Percentiles rank a stretch among this genome's conserved stretches.
These are phyloP conservation scores for Tamandua tetradactyla DNA, from an alignment of 2,797 vertebrate species.

Conservation along the genomic window DNA sequence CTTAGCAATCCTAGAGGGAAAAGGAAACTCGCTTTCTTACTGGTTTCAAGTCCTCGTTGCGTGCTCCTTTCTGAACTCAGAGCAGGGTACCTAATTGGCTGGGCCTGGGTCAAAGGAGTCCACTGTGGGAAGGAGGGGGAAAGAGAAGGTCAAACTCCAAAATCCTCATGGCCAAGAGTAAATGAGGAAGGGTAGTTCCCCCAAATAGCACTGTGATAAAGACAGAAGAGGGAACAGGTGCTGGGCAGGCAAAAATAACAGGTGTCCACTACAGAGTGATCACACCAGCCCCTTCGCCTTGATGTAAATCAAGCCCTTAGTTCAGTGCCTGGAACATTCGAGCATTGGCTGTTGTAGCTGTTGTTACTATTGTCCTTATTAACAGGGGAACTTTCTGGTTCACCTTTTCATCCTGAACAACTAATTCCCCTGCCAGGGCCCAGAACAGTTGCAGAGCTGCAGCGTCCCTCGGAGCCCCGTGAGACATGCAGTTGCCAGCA, in stretches of 20 bases:
- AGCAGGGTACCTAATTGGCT: not conserved
- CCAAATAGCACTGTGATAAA: rapidly evolving
- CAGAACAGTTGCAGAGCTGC: not conserved
- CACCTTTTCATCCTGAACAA: not conserved
- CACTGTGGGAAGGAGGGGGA: rapidly evolving
- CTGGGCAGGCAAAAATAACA: not conserved
- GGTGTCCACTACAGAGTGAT: not conserved
- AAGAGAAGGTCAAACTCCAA: not conserved
- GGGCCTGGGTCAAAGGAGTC: not conserved
- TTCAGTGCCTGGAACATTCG: not conserved
- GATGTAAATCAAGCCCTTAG: not conserved
- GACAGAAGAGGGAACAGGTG: not conserved
- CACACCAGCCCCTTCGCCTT: not conserved
- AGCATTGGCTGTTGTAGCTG: not conserved
- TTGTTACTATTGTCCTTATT: not conserved
- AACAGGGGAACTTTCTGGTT: not conserved
- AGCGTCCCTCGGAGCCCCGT: rapidly evolving
- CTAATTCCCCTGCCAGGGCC: not conserved
- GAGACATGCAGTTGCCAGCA: not conserved
- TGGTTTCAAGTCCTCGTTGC: not conserved
- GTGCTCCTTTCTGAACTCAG: not conserved
- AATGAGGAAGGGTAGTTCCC: not conserved
- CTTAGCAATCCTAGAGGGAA: not conserved
- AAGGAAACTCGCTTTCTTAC: not conserved
- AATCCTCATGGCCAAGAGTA: not conserved